phyloP scores from a whole-genome alignment of 2,113 vertebrate species.

The Cyprinodon variegatus region DNA sequence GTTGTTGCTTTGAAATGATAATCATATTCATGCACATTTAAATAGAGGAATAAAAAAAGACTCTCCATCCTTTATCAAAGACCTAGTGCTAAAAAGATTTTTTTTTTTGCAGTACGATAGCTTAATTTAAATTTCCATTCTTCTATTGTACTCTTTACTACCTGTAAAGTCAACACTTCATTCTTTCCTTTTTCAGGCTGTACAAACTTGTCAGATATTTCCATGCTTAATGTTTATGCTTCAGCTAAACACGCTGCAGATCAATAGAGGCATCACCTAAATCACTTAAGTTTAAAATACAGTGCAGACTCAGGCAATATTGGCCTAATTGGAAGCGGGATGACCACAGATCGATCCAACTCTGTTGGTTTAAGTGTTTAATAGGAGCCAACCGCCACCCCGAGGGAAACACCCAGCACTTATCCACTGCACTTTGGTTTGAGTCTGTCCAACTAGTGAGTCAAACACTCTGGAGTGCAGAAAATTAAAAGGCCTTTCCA shows the following conservation, averaged over 20 bases:
- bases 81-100: constrained; percentile 11
- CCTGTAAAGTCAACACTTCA: constrained; percentile 17
- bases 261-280: constrained; percentile 44
- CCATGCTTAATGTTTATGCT: constrained; percentile 39
- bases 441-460: constrained; percentile 39
- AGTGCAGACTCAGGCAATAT: constrained; percentile 28
- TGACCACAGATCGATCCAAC: constrained; percentile 59
- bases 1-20: constrained; percentile 57
- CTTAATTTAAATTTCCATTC: constrained; percentile 13
- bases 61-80: constrained; percentile 29
- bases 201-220: constrained; percentile 17
- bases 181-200: background rate
- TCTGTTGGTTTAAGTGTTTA: constrained; percentile 63
- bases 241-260: constrained; percentile 30
- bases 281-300: constrained; percentile 52
- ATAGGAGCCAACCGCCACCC: constrained; percentile 49
- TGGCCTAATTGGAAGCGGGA: constrained; percentile 46
- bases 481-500: constrained; percentile 57
- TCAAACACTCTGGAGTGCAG: constrained; percentile 44
- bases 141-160: background rate
- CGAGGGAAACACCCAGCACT: constrained; percentile 54
- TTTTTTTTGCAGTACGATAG: constrained; percentile 24
- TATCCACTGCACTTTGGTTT: constrained; percentile 54
- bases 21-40: constrained; percentile 52
- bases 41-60: constrained; percentile 51